Evolutionary conservation across 2,113 vertebrate genomes (phyloP).

Genomic region (Ailuropoda melanoleuca): DNA sequence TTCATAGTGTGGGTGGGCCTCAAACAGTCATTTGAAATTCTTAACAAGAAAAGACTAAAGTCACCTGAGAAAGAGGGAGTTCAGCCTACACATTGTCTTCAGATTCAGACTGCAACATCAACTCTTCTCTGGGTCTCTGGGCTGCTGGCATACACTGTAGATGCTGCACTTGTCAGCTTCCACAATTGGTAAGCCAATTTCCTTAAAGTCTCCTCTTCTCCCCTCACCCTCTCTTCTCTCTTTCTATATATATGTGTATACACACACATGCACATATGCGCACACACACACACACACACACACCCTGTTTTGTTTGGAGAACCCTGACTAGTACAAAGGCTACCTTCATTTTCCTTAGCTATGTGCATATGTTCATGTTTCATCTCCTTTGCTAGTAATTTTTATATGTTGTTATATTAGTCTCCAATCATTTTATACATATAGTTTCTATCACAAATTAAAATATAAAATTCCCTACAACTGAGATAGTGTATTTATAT

Average conservation of each 20-base stretch:
- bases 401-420: too few relatives aligned
- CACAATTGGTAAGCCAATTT: not conserved
- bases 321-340: not conserved
- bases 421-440: not conserved
- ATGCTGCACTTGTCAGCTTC: not conserved
- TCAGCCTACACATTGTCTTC: not conserved
- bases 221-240: not conserved
- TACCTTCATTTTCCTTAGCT: not conserved
- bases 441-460: not conserved
- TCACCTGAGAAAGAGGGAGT: not conserved
- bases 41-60: not conserved
- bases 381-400: not conserved
- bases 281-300: not conserved
- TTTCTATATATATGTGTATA: not conserved
- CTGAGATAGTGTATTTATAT: not conserved
- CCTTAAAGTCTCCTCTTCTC: not conserved
- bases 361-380: not conserved
- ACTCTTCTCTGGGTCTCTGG: not conserved
- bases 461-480: not conserved
- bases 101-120: not conserved
- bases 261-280: too few relatives aligned
- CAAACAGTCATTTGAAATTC: not conserved
- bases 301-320: not conserved
- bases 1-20: not conserved
- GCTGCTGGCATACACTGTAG: rapidly evolving